Percentiles rank a stretch among this genome's conserved stretches.
These are phyloP conservation scores for Cheiracanthium punctorium DNA, from an alignment of 2,888 invertebrate species.

Conservation along the genomic window DNA sequence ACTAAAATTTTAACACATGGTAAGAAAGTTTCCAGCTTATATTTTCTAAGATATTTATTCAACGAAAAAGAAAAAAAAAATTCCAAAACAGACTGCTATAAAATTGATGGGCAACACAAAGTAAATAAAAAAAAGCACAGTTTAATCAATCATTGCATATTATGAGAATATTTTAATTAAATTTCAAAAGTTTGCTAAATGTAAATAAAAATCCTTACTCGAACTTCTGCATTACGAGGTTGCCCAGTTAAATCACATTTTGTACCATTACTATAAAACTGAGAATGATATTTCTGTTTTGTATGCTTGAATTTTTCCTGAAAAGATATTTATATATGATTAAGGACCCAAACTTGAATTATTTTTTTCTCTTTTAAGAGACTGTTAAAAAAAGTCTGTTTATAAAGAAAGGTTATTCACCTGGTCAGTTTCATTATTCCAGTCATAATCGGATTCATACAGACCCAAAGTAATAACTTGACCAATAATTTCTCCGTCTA, in stretches of 20 bases:
- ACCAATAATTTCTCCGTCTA: constrained; percentile 76
- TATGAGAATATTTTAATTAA: no score
- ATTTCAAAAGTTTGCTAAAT: no score
- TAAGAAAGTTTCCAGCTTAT: no score
- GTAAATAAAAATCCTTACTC: constrained; percentile 76
- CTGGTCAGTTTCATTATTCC: constrained; percentile 73
- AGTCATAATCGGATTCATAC: constrained; percentile 77
- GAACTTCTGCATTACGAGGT: constrained; percentile 76
- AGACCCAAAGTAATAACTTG: constrained; percentile 75
- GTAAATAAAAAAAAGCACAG: no score
- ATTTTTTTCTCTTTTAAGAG: neutral
- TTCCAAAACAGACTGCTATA: no score
- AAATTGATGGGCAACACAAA: no score
- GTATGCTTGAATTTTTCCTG: constrained; percentile 63
- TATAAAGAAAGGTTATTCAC: constrained; percentile 60
- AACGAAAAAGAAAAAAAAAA: no score
- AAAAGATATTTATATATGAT: neutral
- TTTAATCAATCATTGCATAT: no score
- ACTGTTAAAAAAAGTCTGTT: constrained; percentile 50
- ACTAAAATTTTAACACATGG: no score
- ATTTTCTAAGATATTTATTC: no score
- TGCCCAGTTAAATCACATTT: constrained; percentile 77
- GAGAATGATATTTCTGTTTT: constrained; percentile 75
- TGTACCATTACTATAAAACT: constrained; percentile 77
- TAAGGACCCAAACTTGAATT: neutral